Base-by-base conservation (phyloP, 2,888 invertebrate species). In the Torymus auratus region DNA sequence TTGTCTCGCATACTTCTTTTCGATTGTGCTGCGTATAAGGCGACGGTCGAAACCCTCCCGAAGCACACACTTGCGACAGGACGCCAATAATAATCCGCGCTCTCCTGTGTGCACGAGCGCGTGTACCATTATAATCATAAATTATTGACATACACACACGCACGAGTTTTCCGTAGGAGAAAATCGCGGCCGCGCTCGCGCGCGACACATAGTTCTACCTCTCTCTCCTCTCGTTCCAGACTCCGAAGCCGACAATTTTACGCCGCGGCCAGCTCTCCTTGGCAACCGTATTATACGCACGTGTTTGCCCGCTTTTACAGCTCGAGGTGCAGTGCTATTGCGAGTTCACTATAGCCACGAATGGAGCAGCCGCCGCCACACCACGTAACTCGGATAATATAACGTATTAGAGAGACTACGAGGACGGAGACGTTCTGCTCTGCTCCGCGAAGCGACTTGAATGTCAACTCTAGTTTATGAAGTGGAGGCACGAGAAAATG, bases 331-430 rank as follows among this genome's bases (percentile, higher is more conserved):
- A 11, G 41, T 41, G 73, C 52, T 65, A 74, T 79, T 79, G 53
- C 56, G 20, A 61, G 53, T 76, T 69, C 50, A 14, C 58, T 11
- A 23, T 11, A 23, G 13, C 62, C 41, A 50, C 52, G 17, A 62
- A 62, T 12, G 3, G 14, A 61, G 41, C 41, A 41, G 41, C 41
- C 17, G 17, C 65, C 11, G 72, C 53, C 50, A 64, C 68, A 56
- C 68, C 23, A 20, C 58, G 58, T 79, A 70, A 69, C 61, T 79
- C 15, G 68, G 58, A 74, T 70, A 80, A 80, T 70, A 20, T 70
- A 20, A 69, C 64, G 56, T 58, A 71, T 71, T 52, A 65, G 20
- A 41, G 52, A 11, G 60, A 53, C 61, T 62, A 77, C 67, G 73
- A 28, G 55, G 12, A 50, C 53, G 23, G 23, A 23, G 65, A 60